Evolutionary conservation across 2,113 vertebrate genomes (phyloP).

Genomic region (Megalops atlanticus): DNA sequence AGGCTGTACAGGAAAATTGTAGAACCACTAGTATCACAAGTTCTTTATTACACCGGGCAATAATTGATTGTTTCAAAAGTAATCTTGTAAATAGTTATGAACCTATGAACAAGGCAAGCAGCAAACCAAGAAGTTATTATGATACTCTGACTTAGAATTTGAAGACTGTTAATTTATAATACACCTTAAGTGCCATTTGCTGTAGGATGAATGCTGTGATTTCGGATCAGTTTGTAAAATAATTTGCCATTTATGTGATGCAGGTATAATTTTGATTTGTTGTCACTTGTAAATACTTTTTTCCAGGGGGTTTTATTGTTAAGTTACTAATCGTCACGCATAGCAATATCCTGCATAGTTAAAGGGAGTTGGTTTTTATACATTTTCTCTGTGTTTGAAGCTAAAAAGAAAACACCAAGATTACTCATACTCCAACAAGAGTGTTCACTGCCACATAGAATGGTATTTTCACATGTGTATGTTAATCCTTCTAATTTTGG

Average conservation of each 20-base stretch:
- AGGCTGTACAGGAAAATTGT: slow-evolving; percentile 14
- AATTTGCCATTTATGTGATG: slow-evolving; percentile 57
- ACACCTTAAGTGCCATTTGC: slow-evolving; percentile 59
- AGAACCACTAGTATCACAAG: neutral
- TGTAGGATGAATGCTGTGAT: slow-evolving; percentile 66
- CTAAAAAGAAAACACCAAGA: neutral
- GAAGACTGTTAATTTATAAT: slow-evolving; percentile 66
- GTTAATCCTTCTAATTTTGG: neutral
- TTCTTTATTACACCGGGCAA: slow-evolving; percentile 44
- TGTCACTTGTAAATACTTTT: slow-evolving; percentile 60
- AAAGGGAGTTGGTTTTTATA: neutral
- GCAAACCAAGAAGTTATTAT: slow-evolving; percentile 40
- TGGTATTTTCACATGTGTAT: neutral
- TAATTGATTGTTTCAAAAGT: slow-evolving; percentile 13
- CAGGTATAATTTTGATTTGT: slow-evolving; percentile 51
- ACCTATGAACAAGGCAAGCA: slow-evolving; percentile 50
- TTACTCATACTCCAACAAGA: neutral
- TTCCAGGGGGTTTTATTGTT: neutral
- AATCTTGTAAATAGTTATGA: slow-evolving; percentile 54
- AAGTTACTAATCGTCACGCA: neutral
- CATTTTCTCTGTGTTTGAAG: neutral
- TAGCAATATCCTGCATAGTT: neutral
- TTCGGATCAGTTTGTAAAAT: slow-evolving; percentile 59
- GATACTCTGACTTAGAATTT: slow-evolving; percentile 45
- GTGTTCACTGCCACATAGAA: too few relatives aligned